phyloP scores from a whole-genome alignment of 2,113 vertebrate species.

The Stomatorhinus ivindoensis region DNA sequence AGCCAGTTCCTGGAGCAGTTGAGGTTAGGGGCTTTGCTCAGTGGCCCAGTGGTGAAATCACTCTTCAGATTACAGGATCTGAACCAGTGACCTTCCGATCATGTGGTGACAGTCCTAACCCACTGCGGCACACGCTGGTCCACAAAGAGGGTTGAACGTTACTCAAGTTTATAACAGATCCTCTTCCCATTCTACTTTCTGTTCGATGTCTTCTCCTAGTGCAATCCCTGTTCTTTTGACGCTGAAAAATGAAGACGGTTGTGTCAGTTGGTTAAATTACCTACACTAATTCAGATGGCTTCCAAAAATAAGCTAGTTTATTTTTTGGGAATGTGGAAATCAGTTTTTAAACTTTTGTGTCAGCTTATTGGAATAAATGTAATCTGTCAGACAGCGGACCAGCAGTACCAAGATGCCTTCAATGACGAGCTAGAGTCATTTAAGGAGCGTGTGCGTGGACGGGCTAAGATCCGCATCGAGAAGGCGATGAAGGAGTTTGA shows the following conservation, averaged over 20 bases:
- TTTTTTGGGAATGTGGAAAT: not conserved
- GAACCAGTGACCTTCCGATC: not conserved
- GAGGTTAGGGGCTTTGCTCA: not conserved
- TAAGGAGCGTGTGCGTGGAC: constrained; percentile 75
- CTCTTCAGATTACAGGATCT: not conserved
- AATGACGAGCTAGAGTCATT: constrained; percentile 85
- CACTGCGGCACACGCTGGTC: not conserved
- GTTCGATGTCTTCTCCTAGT: not conserved
- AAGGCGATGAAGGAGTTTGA: constrained; percentile 85
- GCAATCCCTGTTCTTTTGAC: not conserved
- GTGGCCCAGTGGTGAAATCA: not conserved
- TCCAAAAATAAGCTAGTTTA: not conserved
- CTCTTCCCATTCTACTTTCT: not conserved
- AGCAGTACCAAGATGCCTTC: constrained; percentile 91
- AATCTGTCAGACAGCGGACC: constrained; percentile 71
- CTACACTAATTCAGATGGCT: not conserved
- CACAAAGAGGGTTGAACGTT: not conserved
- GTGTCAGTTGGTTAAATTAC: not conserved
- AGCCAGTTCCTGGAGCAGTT: not conserved
- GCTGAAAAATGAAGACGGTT: not conserved
- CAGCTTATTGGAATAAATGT: not conserved
- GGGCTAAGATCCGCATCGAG: constrained; percentile 82
- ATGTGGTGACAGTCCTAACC: not conserved
- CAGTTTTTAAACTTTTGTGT: not conserved
- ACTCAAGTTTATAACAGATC: not conserved